Evolutionary conservation across 1,140 invertebrate genomes (phyloP).

Genomic region (Pseudobourletiella spinata): DNA sequence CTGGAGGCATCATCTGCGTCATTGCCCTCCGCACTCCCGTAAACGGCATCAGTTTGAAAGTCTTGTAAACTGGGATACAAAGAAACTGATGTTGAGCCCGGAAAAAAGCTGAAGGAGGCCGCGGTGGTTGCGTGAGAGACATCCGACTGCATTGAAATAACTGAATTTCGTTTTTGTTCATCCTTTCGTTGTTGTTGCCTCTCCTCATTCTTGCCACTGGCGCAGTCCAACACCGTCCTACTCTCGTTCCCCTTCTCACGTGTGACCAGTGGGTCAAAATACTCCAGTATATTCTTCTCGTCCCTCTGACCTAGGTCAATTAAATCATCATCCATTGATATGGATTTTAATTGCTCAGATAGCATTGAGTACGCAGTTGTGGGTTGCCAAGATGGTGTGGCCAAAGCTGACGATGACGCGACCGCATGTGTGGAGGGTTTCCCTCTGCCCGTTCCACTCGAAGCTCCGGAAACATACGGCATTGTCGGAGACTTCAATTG

Average conservation of each 20-base stretch:
- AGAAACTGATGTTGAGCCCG: slow-evolving; percentile 5
- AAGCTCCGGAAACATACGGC: too few relatives aligned
- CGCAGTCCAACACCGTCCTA: not conserved
- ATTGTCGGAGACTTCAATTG: too few relatives aligned
- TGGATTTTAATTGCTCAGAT: slow-evolving; percentile 8
- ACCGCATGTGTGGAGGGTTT: too few relatives aligned
- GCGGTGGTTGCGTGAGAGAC: slow-evolving; percentile 1
- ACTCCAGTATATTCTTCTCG: slow-evolving; percentile 26
- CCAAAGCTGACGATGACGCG: too few relatives aligned
- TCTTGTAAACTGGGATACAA: slow-evolving; percentile 30
- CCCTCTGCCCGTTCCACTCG: too few relatives aligned
- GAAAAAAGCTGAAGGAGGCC: slow-evolving; percentile 1
- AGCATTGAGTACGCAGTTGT: slow-evolving; percentile 8
- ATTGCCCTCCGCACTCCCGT: slow-evolving; percentile 43
- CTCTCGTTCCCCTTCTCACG: not conserved
- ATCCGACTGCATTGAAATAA: not conserved
- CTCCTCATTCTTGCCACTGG: not conserved
- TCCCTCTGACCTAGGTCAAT: slow-evolving; percentile 29
- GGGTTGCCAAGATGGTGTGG: too few relatives aligned
- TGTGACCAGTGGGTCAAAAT: slow-evolving; percentile 29
- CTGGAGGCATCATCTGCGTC: slow-evolving; percentile 47
- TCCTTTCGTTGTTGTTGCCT: not conserved
- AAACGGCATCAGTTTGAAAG: slow-evolving; percentile 68
- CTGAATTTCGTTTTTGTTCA: not conserved
- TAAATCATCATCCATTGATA: slow-evolving; percentile 20